phyloP scores from a whole-genome alignment of 2,797 vertebrate species.

The Dicrostonyx torquatus region DNA sequence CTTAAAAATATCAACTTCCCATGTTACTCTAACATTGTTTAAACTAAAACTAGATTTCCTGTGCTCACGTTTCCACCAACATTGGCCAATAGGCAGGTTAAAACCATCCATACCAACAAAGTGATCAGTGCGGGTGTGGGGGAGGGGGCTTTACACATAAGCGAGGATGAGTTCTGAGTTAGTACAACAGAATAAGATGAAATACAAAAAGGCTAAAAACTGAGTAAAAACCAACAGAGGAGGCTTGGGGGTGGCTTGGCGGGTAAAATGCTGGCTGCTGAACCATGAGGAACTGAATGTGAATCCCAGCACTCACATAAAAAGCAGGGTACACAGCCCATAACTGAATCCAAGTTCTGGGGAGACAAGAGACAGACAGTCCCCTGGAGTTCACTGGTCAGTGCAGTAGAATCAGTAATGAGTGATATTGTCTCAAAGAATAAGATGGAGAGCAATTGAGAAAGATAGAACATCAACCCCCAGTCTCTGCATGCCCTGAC shows the following conservation, averaged over 20 bases:
- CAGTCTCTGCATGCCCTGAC: too few relatives aligned
- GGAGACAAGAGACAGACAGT: not conserved
- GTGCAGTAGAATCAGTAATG: not conserved
- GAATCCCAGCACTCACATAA: not conserved
- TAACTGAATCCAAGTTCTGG: not conserved
- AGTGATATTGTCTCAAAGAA: not conserved
- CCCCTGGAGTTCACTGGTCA: not conserved
- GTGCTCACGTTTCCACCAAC: not conserved
- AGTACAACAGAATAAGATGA: not conserved
- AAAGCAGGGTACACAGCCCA: not conserved
- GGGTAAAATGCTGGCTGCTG: not conserved
- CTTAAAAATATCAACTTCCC: constrained; percentile 10
- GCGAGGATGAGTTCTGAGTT: not conserved
- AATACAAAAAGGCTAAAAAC: constrained; percentile 15
- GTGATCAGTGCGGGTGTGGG: not conserved
- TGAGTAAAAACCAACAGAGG: not conserved
- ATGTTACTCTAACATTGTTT: not conserved
- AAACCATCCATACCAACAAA: not conserved
- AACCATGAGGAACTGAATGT: not conserved
- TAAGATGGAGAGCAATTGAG: not conserved
- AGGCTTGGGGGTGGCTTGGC: not conserved
- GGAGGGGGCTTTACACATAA: not conserved
- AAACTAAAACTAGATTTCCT: not conserved
- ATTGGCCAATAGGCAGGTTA: not conserved
- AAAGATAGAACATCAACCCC: not conserved